Evolutionary conservation across 1,140 invertebrate species (phyloP).

Genomic region (Drosophila saltans): DNA sequence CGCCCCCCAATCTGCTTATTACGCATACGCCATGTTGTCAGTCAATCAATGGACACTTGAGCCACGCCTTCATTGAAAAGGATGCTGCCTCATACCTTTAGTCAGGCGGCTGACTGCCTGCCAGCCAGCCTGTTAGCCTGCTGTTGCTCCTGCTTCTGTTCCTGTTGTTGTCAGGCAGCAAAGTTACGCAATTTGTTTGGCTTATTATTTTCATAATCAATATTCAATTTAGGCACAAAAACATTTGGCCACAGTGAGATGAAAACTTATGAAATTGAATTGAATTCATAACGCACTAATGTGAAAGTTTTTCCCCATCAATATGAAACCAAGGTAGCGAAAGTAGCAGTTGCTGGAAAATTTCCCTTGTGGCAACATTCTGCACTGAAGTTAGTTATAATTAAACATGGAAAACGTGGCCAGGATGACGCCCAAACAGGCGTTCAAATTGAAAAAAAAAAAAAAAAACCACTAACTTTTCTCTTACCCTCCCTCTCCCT

Average conservation of each 20-base stretch:
- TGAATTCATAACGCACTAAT: not conserved
- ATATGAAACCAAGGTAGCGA: constrained; percentile 20
- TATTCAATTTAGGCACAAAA: constrained; percentile 76
- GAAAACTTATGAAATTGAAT: constrained; percentile 25
- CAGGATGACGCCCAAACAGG: constrained; percentile 38
- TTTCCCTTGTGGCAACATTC: constrained; percentile 71
- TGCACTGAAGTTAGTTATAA: constrained; percentile 73
- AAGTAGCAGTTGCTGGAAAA: constrained; percentile 51
- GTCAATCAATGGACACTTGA: constrained; percentile 79
- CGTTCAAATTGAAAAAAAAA: constrained; percentile 66
- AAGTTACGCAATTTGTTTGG: constrained; percentile 77
- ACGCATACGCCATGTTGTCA: constrained; percentile 79
- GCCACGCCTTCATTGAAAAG: constrained; percentile 40
- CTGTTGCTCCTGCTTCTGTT: constrained; percentile 10
- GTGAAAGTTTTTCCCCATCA: not conserved
- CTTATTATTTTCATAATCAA: constrained; percentile 82
- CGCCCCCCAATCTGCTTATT: constrained; percentile 57
- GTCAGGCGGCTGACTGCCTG: no score
- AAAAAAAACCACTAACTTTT: constrained; percentile 9
- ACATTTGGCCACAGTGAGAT: constrained; percentile 17
- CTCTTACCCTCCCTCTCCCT: not conserved
- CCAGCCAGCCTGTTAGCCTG: constrained; percentile 11
- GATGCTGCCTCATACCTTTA: constrained; percentile 19
- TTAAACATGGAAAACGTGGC: constrained; percentile 77
- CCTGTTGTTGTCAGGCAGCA: constrained; percentile 66